These are phyloP conservation scores for Alauda arvensis DNA, from an alignment of 2,797 vertebrate species.

Conservation along the genomic window DNA sequence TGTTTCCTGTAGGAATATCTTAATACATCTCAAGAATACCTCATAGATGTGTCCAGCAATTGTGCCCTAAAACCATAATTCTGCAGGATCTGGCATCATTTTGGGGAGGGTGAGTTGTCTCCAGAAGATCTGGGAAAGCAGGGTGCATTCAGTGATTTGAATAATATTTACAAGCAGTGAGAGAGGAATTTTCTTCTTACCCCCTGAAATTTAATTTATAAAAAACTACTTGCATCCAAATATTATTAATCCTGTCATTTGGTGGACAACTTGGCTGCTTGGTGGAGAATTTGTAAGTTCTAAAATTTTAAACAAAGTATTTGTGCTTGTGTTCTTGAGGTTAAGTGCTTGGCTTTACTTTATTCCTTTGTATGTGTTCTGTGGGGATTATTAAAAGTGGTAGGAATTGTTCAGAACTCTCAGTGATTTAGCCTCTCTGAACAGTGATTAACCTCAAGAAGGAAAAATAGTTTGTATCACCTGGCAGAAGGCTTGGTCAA, in stretches of 20 bases:
- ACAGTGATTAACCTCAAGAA: constrained; percentile 14
- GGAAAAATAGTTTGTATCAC: constrained; percentile 26
- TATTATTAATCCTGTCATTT: background rate
- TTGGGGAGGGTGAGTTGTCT: background rate
- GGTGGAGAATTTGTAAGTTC: background rate
- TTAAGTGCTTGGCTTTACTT: constrained; percentile 41
- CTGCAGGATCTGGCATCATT: background rate
- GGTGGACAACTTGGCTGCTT: background rate
- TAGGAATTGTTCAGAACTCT: constrained; percentile 11
- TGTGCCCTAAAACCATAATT: background rate
- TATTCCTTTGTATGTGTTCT: constrained; percentile 13
- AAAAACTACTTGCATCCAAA: background rate
- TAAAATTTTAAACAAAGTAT: background rate
- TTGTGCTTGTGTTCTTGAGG: background rate
- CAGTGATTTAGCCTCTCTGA: constrained; percentile 1
- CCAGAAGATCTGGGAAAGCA: background rate
- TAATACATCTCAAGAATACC: background rate
- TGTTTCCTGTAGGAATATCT: background rate
- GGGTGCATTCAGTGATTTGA: background rate
- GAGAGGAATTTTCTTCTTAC: background rate
- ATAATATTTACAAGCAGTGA: background rate
- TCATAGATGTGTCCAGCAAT: background rate
- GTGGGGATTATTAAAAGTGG: constrained; percentile 32
- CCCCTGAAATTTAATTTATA: background rate
- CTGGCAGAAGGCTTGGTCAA: constrained; percentile 24